Evolutionary conservation across 2,888 invertebrate species (phyloP).

Genomic region (Acholoe squamosa): DNA sequence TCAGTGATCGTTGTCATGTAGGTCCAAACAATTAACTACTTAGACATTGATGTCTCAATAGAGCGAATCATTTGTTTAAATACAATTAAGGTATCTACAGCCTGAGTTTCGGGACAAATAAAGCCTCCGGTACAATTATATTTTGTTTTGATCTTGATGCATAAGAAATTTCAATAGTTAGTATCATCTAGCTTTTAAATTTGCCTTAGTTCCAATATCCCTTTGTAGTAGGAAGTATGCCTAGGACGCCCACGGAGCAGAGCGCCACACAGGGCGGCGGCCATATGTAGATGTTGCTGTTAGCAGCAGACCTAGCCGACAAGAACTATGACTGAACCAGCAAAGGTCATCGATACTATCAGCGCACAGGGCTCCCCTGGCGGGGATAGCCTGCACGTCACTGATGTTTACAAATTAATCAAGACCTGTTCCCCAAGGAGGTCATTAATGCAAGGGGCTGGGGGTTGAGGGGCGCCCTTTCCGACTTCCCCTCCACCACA

Average conservation of each 20-base stretch:
- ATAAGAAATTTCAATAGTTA: no score
- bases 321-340: conserved; percentile 36
- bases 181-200: no score
- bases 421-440: not conserved
- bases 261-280: not conserved
- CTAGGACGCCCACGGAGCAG: not conserved
- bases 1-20: no score
- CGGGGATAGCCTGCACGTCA: conserved; percentile 31
- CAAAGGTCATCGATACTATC: conserved; percentile 61
- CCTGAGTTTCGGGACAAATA: no score
- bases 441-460: conserved; percentile 13
- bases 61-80: no score
- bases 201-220: no score
- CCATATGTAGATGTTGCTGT: not conserved
- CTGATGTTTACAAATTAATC: conserved; percentile 63
- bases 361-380: conserved; percentile 43
- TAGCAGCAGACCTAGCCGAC: not conserved
- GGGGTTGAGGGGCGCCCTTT: not conserved
- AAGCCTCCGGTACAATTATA: no score
- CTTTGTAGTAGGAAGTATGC: no score
- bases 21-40: no score
- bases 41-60: no score
- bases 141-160: no score
- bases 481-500: not conserved
- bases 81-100: no score